phyloP scores from a whole-genome alignment of 1,140 invertebrate species.

The Macrosteles quadrilineatus region DNA sequence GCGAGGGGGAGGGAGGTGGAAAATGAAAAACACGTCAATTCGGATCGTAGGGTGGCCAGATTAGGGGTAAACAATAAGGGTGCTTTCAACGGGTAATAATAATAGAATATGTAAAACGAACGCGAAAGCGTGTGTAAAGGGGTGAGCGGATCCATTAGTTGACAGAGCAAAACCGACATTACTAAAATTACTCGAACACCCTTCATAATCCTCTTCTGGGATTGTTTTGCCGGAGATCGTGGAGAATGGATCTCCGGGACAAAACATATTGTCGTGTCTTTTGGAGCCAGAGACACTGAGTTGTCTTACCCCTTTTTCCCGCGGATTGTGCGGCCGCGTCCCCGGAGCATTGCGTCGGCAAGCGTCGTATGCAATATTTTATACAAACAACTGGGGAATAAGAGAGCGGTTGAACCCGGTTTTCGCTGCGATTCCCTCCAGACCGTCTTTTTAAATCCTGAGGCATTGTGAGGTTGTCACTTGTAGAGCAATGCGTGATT shows the following conservation, averaged over 20 bases:
- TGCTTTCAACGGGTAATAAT: not conserved
- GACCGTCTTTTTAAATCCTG: not conserved
- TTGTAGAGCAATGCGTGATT: too few species aligned
- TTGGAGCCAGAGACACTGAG: not conserved
- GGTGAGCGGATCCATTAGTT: not conserved
- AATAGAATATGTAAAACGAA: constrained; percentile 9
- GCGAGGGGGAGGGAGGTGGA: constrained; percentile 3
- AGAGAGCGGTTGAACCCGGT: not conserved
- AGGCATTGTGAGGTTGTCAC: too few species aligned
- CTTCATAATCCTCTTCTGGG: not conserved
- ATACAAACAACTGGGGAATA: constrained; percentile 5
- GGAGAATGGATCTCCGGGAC: not conserved
- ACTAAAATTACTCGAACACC: not conserved
- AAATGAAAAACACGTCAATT: constrained; percentile 16
- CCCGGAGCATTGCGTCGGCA: not conserved
- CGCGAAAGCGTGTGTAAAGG: not conserved
- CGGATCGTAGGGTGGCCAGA: constrained; percentile 9
- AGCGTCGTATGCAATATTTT: constrained; percentile 1
- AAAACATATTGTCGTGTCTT: constrained; percentile 1
- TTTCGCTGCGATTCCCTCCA: not conserved
- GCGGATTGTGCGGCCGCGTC: not conserved
- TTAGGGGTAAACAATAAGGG: constrained; percentile 5
- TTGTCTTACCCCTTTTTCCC: not conserved
- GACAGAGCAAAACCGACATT: not conserved
- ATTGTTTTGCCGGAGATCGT: not conserved